Conservation (phyloP, 2,113 vertebrate species). For the Notarius quadriscutis region DNA sequence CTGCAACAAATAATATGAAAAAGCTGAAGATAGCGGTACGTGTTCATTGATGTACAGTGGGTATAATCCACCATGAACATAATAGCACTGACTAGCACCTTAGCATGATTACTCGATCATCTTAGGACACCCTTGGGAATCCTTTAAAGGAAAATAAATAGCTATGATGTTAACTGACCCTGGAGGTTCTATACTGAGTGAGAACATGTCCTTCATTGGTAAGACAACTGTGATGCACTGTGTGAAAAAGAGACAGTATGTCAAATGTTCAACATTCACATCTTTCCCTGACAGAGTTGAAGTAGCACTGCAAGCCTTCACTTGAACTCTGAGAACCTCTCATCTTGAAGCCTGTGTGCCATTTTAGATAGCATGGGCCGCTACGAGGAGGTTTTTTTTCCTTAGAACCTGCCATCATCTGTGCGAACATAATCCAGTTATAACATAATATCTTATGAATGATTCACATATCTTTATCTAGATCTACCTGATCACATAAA, state of each 20-base stretch:
- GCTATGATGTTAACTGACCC: neutral
- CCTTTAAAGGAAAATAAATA: neutral
- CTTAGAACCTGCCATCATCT: neutral
- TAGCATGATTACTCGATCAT: neutral
- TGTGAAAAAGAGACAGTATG: neutral
- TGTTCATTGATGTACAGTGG: neutral
- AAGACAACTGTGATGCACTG: conserved; percentile 11
- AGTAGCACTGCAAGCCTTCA: conserved; percentile 10
- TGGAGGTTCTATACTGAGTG: neutral
- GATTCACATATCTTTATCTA: neutral
- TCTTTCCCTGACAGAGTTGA: neutral
- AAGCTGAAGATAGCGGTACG: neutral
- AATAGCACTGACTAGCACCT: neutral
- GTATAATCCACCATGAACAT: neutral
- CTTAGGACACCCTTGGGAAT: neutral
- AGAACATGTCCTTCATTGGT: neutral
- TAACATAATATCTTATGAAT: conserved; percentile 2
- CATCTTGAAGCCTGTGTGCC: conserved; percentile 11
- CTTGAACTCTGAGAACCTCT: conserved; percentile 1
- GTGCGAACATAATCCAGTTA: neutral
- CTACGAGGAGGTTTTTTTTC: neutral
- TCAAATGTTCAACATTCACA: conserved; percentile 15
- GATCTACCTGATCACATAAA: neutral
- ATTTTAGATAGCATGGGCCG: neutral
- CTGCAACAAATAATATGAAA: neutral